Percentiles rank a stretch among this genome's conserved stretches.
phyloP scores from a whole-genome alignment of 2,113 vertebrate species.

The Ictidomys tridecemlineatus region DNA sequence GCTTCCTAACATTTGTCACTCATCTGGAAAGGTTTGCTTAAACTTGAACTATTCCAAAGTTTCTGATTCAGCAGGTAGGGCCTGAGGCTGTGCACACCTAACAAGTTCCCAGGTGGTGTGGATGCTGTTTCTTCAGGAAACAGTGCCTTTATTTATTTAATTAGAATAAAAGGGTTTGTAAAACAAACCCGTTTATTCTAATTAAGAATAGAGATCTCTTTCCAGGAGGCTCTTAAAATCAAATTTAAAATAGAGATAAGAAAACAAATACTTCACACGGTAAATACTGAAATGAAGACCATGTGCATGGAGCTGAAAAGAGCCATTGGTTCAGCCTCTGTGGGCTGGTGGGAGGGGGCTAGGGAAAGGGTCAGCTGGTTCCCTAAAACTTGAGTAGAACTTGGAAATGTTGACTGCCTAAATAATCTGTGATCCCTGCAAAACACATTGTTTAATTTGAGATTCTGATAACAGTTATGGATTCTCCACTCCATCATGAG shows the following conservation, averaged over 20 bases:
- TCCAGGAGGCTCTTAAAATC: background rate
- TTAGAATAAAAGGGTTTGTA: background rate
- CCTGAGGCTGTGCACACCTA: background rate
- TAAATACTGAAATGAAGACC: background rate
- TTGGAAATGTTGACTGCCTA: background rate
- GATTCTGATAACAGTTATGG: background rate
- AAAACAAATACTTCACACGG: background rate
- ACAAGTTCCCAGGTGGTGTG: background rate
- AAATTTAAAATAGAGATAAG: background rate
- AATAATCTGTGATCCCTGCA: background rate
- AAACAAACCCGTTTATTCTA: no score
- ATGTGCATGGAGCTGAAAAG: fast-evolving
- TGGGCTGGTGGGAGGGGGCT: no score
- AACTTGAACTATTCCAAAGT: background rate
- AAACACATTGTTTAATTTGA: background rate
- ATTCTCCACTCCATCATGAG: background rate
- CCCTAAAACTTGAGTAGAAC: background rate
- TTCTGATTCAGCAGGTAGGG: background rate
- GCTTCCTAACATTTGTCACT: background rate
- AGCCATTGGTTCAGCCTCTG: background rate
- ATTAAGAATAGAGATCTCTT: background rate
- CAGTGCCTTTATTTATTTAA: background rate
- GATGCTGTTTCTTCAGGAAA: background rate
- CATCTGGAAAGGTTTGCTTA: background rate
- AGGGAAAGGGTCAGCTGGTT: background rate